Base-by-base conservation (phyloP, 2,113 vertebrate species). In the Dasyurus viverrinus region DNA sequence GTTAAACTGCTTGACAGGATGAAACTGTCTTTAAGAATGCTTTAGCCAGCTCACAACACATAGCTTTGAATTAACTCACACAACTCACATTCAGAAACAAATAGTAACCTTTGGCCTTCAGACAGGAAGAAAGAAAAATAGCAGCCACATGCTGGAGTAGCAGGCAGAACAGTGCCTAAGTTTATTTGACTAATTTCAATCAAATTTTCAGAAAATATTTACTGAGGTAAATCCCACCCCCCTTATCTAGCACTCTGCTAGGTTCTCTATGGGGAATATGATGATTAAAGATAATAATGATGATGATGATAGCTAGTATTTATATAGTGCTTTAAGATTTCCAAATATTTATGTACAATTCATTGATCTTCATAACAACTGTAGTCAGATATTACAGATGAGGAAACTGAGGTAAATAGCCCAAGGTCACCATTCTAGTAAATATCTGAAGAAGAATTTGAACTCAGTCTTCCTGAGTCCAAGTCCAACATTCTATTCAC, bases 41-140 rank as follows among this genome's bases (percentile, higher is more conserved):
- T 97, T 96, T 91, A 96, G 93, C 54, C 94, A 96, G 95, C 92
- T 97, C 89, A 92, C 89, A 95, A 93, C 90, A 94, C 68, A 54
- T 91, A 14, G 23, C 90, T 98, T 94, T 96, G 46, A 94, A 96
- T 53, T 93, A 92, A 96, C 54, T 96, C 97, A 95, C 5, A 0
- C 46, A 94, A 47, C 22, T 42, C 36, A 5, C 0, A 92, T 48
- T 48, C 53, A 95, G 46, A 3, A 9, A n/a, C 53, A 91, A 54
- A 53, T 4, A 4, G 47, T 91, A 94, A 90, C 47, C 24, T 94
- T 96, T 96, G 57, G 25, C 92, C 12, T n/a, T 42, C 7, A 2
- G 0, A 7, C 10, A 53, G 0, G 0, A 97, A 96, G 92, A 93
- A 1, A 0, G 0, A 95, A 96, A 30, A 26, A 30, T 53, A 89